Evolutionary conservation across 2,113 vertebrate genomes (phyloP).

Genomic region (Tautogolabrus adspersus): DNA sequence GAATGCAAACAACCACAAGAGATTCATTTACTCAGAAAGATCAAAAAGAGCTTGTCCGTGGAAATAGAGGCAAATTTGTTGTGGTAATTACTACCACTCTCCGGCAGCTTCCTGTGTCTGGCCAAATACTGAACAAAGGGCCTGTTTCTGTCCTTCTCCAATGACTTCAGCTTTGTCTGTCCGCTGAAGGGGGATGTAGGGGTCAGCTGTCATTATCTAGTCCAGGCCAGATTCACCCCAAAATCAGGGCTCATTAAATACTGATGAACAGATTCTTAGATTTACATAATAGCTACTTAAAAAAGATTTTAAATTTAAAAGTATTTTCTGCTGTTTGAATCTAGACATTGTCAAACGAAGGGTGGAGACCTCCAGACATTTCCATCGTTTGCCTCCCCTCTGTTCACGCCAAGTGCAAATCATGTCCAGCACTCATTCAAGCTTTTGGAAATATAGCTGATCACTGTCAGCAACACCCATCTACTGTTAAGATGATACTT

Average conservation of each 20-base stretch:
- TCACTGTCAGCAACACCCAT: background rate
- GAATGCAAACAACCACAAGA: constrained; percentile 53
- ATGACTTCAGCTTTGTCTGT: constrained; percentile 40
- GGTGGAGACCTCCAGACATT: background rate
- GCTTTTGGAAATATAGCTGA: background rate
- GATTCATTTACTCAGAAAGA: constrained; percentile 42
- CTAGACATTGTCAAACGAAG: background rate
- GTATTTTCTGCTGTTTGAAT: background rate
- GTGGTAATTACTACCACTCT: constrained; percentile 77
- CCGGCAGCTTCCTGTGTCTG: constrained; percentile 69
- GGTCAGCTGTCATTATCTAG: constrained; percentile 37
- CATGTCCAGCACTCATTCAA: background rate
- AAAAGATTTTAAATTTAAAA: background rate
- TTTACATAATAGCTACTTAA: constrained; percentile 8
- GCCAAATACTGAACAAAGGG: constrained; percentile 33
- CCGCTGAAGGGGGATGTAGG: constrained; percentile 28
- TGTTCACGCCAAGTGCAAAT: background rate
- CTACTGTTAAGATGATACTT: constrained; percentile 8
- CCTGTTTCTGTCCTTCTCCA: constrained; percentile 40
- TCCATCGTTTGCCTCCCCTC: background rate
- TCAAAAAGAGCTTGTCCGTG: constrained; percentile 58
- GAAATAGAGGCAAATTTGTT: constrained; percentile 64
- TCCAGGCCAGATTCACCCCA: constrained; percentile 7
- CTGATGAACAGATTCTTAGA: constrained; percentile 6
- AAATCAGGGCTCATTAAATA: background rate